phyloP scores from a whole-genome alignment of 2,113 vertebrate species.

The Catharus minimus region DNA sequence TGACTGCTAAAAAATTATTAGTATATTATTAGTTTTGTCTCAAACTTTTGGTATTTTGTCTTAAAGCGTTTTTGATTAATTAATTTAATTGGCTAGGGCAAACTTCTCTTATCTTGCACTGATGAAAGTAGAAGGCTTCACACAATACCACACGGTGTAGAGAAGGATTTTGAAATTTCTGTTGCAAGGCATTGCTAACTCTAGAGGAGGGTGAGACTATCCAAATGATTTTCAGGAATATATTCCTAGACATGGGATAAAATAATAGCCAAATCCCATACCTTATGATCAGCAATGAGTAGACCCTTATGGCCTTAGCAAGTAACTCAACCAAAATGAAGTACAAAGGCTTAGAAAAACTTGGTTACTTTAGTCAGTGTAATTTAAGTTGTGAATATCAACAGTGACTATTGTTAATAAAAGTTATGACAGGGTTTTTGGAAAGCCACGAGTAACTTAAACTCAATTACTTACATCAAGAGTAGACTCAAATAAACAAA shows the following conservation, averaged over 20 bases:
- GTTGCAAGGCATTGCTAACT: not conserved
- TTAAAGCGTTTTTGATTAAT: not conserved
- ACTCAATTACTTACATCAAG: not conserved
- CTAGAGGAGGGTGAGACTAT: not conserved
- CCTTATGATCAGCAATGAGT: not conserved
- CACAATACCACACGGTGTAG: accelerated
- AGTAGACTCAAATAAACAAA: not conserved
- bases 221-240: not conserved
- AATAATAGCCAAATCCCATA: not conserved
- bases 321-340: not conserved
- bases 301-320: not conserved
- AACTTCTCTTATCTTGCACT: not conserved
- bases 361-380: not conserved
- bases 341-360: not conserved
- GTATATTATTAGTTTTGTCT: not conserved
- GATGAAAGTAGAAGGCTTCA: not conserved
- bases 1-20: not conserved
- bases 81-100: not conserved
- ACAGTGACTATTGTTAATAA: not conserved
- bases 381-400: not conserved
- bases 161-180: not conserved
- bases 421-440: not conserved
- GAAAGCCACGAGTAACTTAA: not conserved
- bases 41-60: not conserved
- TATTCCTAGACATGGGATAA: not conserved